These are phyloP conservation scores for Cathartes aura DNA, from an alignment of 2,113 vertebrate genomes.

Conservation along the genomic window DNA sequence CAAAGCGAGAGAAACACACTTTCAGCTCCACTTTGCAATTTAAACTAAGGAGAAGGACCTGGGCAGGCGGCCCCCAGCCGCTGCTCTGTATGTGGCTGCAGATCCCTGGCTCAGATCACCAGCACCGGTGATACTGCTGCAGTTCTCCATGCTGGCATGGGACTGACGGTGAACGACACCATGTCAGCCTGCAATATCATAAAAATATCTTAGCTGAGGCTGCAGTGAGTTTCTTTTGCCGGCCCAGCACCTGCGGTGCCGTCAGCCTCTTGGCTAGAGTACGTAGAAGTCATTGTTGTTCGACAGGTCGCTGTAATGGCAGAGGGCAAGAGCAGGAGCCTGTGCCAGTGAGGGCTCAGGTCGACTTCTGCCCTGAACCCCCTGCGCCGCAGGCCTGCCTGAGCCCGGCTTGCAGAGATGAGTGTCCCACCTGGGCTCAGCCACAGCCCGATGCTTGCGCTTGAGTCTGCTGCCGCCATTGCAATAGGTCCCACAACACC, in stretches of 20 bases:
- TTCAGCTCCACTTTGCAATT: not conserved
- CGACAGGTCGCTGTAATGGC: conserved; percentile 78
- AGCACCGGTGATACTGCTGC: not conserved
- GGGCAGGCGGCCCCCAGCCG: accelerated
- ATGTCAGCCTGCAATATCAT: accelerated
- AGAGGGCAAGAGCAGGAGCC: conserved; percentile 66
- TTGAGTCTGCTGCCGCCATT: conserved; percentile 61
- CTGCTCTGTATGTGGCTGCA: not conserved
- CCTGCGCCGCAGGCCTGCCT: conserved; percentile 33
- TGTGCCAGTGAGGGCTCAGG: conserved; percentile 12
- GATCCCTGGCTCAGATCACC: not conserved
- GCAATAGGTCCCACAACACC: conserved; percentile 79
- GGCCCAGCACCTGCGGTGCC: not conserved
- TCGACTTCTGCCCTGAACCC: conserved; percentile 47
- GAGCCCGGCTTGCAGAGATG: conserved; percentile 63
- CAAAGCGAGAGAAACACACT: not conserved
- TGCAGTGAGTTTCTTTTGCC: not conserved
- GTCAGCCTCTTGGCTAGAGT: conserved; percentile 36
- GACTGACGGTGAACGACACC: accelerated
- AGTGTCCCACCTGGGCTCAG: conserved; percentile 73
- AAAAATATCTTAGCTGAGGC: not conserved
- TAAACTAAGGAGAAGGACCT: not conserved
- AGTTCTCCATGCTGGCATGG: not conserved
- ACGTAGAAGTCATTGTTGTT: conserved; percentile 84
- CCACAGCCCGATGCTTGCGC: conserved; percentile 59